Conservation (phyloP, 1,140 invertebrate species). For the Sarcophaga peregrina region DNA sequence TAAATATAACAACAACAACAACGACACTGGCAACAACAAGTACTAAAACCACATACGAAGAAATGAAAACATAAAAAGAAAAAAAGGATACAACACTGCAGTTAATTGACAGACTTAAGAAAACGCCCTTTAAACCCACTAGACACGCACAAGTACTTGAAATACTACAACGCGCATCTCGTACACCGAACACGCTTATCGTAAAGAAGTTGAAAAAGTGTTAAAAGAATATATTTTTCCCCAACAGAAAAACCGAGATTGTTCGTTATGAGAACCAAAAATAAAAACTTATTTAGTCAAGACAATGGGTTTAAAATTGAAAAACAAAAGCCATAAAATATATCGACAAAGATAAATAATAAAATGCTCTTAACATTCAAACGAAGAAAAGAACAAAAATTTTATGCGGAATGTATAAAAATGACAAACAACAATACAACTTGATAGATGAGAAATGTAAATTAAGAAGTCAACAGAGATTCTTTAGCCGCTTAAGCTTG, state of each 20-base stretch:
- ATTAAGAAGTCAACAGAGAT: too few species aligned
- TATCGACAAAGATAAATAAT: conserved; percentile 6
- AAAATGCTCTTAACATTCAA: too few species aligned
- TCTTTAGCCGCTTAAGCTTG: too few species aligned
- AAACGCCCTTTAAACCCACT: conserved; percentile 36
- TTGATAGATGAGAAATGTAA: too few species aligned
- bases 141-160: conserved; percentile 6
- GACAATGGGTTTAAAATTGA: not conserved
- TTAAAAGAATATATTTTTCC: conserved; percentile 4
- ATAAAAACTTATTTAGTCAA: not conserved
- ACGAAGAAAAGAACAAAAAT: not conserved
- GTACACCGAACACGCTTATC: conserved; percentile 9
- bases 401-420: not conserved
- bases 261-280: not conserved
- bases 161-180: not conserved
- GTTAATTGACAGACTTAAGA: conserved; percentile 36
- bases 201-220: not conserved
- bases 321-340: conserved; percentile 16
- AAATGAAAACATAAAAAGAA: too few species aligned
- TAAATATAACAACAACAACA: not conserved
- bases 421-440: not conserved
- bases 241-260: not conserved
- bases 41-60: not conserved
- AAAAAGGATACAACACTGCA: conserved; percentile 30
- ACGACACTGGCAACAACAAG: not conserved